Percentiles rank a stretch among this genome's conserved stretches.
Evolutionary conservation across 2,888 invertebrate genomes (phyloP).

Genomic region (Flexamia atlantica): DNA sequence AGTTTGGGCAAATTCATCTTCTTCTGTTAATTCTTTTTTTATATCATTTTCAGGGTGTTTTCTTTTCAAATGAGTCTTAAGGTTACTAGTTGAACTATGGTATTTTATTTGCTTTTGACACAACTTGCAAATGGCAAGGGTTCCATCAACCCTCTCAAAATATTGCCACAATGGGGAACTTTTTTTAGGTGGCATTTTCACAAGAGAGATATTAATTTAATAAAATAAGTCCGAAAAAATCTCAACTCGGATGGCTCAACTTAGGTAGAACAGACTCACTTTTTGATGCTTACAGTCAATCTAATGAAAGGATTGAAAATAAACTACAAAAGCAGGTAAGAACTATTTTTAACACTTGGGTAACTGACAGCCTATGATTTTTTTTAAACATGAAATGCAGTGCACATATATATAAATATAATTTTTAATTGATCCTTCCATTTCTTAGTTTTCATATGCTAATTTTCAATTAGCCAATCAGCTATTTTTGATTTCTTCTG

Average conservation of each 20-base stretch:
- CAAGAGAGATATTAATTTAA: not conserved
- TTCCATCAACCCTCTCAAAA: not conserved
- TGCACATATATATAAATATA: too few species aligned
- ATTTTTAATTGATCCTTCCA: too few species aligned
- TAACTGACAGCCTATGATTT: too few species aligned
- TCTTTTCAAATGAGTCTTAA: constrained; percentile 13
- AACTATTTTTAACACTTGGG: too few species aligned
- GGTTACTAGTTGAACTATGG: constrained; percentile 20
- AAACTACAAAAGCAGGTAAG: too few species aligned
- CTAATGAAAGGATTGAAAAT: too few species aligned
- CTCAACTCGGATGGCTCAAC: not conserved
- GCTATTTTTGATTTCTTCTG: too few species aligned
- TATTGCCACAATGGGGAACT: constrained; percentile 5
- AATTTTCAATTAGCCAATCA: too few species aligned
- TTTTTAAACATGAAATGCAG: too few species aligned
- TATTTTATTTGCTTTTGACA: constrained; percentile 2
- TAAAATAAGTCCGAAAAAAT: constrained; percentile 1
- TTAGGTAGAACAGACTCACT: not conserved
- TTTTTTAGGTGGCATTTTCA: constrained; percentile 1
- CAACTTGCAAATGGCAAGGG: constrained; percentile 14
- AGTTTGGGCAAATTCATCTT: not conserved
- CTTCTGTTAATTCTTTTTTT: not conserved
- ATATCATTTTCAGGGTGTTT: constrained; percentile 3
- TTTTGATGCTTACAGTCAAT: too few species aligned
- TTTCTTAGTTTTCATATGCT: too few species aligned